These are phyloP conservation scores for Acanthopleura granulata DNA, from an alignment of 2,888 invertebrate genomes.

Conservation along the genomic window DNA sequence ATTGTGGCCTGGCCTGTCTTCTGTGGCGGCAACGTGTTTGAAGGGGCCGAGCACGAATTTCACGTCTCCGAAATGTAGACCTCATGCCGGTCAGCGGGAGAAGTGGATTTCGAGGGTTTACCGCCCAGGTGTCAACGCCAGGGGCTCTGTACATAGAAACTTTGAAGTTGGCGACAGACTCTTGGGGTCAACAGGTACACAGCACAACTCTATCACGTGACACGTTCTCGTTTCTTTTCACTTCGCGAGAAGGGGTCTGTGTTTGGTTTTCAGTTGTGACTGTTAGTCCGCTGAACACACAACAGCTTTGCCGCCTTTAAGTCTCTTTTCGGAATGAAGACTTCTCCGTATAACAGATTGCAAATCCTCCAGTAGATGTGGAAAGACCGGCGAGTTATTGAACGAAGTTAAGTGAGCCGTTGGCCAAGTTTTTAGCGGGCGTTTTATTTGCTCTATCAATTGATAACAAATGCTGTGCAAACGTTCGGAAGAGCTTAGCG, in stretches of 20 bases:
- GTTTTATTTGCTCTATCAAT: constrained; percentile 8
- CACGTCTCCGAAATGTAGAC: constrained; percentile 6
- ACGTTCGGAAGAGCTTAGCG: background rate
- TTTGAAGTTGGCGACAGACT: constrained; percentile 12
- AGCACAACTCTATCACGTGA: background rate
- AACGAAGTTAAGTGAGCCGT: background rate
- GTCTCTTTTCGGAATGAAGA: background rate
- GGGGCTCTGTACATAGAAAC: background rate
- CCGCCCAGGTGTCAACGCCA: background rate
- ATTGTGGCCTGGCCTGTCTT: background rate
- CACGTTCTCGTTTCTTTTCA: background rate
- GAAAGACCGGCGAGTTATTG: background rate
- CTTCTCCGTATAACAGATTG: background rate
- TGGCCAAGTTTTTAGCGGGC: background rate
- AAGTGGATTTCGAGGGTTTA: background rate
- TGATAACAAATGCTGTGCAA: background rate
- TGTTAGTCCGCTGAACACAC: background rate
- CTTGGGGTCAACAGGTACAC: background rate
- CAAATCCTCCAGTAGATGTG: background rate
- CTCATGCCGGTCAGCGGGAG: background rate
- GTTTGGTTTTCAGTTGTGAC: background rate
- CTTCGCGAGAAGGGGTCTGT: too few relatives aligned
- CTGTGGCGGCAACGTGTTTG: background rate
- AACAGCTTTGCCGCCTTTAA: too few relatives aligned
- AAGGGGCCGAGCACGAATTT: constrained; percentile 1